phyloP scores from a whole-genome alignment of 2,113 vertebrate genomes.

The Dolichallabes microphthalmus region DNA sequence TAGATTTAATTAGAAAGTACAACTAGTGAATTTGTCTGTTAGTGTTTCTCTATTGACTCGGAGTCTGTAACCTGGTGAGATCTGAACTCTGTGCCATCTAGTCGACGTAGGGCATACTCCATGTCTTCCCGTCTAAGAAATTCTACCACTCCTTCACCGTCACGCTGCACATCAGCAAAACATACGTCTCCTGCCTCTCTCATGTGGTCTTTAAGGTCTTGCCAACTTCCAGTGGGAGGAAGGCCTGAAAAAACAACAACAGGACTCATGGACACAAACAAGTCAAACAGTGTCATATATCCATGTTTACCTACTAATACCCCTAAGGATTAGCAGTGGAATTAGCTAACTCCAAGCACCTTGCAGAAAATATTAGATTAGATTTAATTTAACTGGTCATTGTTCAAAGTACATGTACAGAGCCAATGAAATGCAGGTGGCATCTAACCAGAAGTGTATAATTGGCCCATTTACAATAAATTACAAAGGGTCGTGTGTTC shows the following conservation, averaged over 20 bases:
- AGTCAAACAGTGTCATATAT: neutral
- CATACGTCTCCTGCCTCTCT: constrained; percentile 83
- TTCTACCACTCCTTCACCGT: constrained; percentile 81
- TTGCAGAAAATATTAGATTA: neutral
- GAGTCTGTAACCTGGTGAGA: constrained; percentile 74
- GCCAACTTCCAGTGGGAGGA: constrained; percentile 85
- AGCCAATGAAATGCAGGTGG: too few species aligned
- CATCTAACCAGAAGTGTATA: too few species aligned
- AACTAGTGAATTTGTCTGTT: neutral
- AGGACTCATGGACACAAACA: neutral
- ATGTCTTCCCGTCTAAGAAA: constrained; percentile 86
- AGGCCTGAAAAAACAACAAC: constrained; percentile 66
- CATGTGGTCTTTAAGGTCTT: constrained; percentile 87
- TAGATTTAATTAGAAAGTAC: too few species aligned
- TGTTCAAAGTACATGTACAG: too few species aligned
- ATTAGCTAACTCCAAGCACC: too few species aligned
- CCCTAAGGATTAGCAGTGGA: neutral
- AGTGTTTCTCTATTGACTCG: neutral
- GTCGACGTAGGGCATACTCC: constrained; percentile 79
- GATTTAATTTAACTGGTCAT: too few species aligned
- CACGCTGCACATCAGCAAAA: constrained; percentile 82
- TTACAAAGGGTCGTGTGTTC: too few species aligned
- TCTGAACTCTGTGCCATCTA: constrained; percentile 82
- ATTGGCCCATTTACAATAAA: too few species aligned
- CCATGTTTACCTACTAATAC: neutral